Percentiles rank a stretch among this genome's conserved stretches.
Conservation (phyloP, 2,888 invertebrate species). For the Alviniconcha strummeri region DNA sequence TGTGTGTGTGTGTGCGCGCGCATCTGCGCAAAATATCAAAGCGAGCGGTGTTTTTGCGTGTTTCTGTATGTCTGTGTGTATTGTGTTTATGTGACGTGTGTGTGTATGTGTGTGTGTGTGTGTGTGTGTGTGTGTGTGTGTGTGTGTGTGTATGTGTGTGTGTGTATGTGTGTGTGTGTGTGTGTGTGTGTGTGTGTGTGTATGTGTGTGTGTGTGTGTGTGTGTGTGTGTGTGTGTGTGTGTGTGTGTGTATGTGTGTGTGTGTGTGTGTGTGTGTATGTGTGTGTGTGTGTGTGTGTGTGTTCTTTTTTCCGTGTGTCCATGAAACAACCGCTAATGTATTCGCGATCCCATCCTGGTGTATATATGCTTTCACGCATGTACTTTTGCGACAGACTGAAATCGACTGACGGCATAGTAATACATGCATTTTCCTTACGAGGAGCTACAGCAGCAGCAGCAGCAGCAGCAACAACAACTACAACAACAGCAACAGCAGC, state of each 20-base stretch:
- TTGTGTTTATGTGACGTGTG: too few relatives aligned
- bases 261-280: neutral
- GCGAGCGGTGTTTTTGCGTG: too few relatives aligned
- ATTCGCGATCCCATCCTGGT: neutral
- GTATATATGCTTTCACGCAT: neutral
- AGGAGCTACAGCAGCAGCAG: conserved; percentile 8
- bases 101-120: too few relatives aligned
- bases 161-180: conserved; percentile 3
- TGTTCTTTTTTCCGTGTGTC: neutral
- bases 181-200: neutral
- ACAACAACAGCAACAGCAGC: conserved; percentile 13
- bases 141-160: neutral
- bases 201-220: neutral
- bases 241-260: too few relatives aligned
- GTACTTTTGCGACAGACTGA: neutral
- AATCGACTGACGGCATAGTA: neutral
- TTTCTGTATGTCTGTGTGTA: neutral
- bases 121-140: too few relatives aligned
- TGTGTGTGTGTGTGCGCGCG: too few relatives aligned
- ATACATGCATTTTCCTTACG: conserved; percentile 11
- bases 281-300: conserved; percentile 4
- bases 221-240: too few relatives aligned
- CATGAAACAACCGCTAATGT: neutral
- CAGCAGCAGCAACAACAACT: neutral
- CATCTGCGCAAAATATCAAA: too few relatives aligned